phyloP scores from a whole-genome alignment of 2,888 invertebrate species.

The Pseudanteris insignis region DNA sequence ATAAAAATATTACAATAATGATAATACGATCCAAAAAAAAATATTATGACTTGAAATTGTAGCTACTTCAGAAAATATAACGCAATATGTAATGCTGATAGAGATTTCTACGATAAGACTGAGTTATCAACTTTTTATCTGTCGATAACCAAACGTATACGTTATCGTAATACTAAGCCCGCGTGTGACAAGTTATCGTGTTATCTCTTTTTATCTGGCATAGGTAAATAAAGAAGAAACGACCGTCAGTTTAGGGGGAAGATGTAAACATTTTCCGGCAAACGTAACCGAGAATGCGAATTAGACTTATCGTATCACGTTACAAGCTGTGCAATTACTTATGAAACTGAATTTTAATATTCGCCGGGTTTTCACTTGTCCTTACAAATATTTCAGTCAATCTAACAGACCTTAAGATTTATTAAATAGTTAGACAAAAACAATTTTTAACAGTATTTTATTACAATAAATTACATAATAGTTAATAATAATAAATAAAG shows the following conservation, averaged over 20 bases:
- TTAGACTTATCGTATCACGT: no score
- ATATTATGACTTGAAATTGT: neutral
- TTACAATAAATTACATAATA: no score
- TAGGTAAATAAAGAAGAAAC: constrained; percentile 15
- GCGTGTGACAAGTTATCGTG: constrained; percentile 1
- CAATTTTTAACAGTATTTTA: no score
- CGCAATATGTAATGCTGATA: neutral
- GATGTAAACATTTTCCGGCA: constrained; percentile 15
- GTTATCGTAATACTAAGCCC: constrained; percentile 4
- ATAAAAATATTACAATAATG: no score
- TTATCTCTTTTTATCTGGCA: constrained; percentile 11
- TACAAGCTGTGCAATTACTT: no score
- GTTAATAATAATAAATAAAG: no score
- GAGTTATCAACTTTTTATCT: constrained; percentile 10
- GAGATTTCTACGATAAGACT: constrained; percentile 7
- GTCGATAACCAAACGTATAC: constrained; percentile 9
- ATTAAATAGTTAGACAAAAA: no score
- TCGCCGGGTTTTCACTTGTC: no score
- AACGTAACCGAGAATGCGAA: constrained; percentile 1
- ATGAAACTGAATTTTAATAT: no score
- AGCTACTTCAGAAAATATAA: neutral
- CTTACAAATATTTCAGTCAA: no score
- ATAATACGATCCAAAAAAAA: no score
- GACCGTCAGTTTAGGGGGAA: constrained; percentile 9
- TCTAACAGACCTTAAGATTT: no score